Base-by-base conservation (phyloP, 2,797 vertebrate species). In the Iguana delicatissima region DNA sequence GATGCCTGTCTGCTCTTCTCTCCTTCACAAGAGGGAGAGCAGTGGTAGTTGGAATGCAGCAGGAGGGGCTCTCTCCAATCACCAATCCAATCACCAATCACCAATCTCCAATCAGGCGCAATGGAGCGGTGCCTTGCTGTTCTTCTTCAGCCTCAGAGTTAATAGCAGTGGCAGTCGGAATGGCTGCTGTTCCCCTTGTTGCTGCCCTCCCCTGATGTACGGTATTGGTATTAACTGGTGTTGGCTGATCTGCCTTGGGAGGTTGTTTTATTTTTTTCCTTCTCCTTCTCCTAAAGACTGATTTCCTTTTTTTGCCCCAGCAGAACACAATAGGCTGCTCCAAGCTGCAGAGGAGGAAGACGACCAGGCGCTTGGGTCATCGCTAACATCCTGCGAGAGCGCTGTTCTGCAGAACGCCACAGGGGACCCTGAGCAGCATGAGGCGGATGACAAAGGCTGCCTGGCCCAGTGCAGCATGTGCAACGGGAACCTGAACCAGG, bases 391-490 rank as follows among this genome's bases (percentile, higher is more conserved):
- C 9, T 73, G 14, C 3, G 38, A 46, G 67, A 73, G 22, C 9
- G 10, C 87, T 20, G 1, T 72, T 26, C 80, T n/a, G 10, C 80
- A 57, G 0, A 35, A 29, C 0, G 24, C 80, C 6, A 22, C 9
- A 24, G 69, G 84, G 57, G 59, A 64, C 4, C 12, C 73, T 0
- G 82, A 67, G 73, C 82, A 20, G 32, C 38, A 52, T 7, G 73
- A 64, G 26, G 32, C n/a, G 2, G 74, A 50, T 18, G 13, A 16
- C 1, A n/a, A n/a, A 32, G 88, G 74, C 1, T 57, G 55, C n/a
- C 59, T 84, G 32, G 83, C 77, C n/a, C 82, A 85, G 59, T 89
- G 88, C 18, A 73, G 73, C 29, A 89, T 38, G 83, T 89, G 88
- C 74, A 83, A 20, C 1, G 29, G 59, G 38, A 52, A 55, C 24